A percentile compares a stretch with the other conserved stretches of the same genome.
phyloP scores from a whole-genome alignment of 2,113 vertebrate species.

The Pleuronectes platessa region DNA sequence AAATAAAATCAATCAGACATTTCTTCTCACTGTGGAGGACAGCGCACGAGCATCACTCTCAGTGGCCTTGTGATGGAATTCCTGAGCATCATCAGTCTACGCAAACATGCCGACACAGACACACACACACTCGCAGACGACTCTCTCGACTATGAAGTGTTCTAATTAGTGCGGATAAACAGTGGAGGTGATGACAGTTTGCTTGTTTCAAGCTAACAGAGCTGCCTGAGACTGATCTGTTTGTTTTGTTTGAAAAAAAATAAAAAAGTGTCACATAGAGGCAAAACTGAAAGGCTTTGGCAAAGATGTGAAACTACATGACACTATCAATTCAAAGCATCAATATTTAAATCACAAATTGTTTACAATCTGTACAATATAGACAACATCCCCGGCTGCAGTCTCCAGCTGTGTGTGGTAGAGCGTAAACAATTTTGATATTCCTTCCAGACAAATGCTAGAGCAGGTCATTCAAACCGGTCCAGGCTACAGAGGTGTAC shows the following conservation, averaged over 20 bases:
- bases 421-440: background rate
- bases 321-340: background rate
- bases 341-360: background rate
- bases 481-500: background rate
- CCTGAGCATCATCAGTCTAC: conserved; percentile 26
- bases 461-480: background rate
- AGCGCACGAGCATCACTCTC: conserved; percentile 17
- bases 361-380: background rate
- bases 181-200: conserved; percentile 45
- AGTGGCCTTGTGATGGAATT: conserved; percentile 36
- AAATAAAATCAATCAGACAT: conserved; percentile 37
- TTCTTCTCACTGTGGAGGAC: conserved; percentile 3
- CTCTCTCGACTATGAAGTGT: conserved; percentile 72
- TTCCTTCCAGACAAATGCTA: too few relatives aligned
- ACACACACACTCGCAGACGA: conserved; percentile 42
- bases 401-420: background rate
- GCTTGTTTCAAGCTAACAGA: conserved; percentile 65
- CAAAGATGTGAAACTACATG: background rate
- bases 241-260: conserved; percentile 31
- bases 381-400: background rate
- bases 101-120: conserved; percentile 2
- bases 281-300: conserved; percentile 28
- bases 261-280: conserved; percentile 30
- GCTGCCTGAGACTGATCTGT: conserved; percentile 55
- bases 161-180: conserved; percentile 72